Evolutionary conservation across 2,113 vertebrate species (phyloP).

Genomic region (Calidris pugnax): DNA sequence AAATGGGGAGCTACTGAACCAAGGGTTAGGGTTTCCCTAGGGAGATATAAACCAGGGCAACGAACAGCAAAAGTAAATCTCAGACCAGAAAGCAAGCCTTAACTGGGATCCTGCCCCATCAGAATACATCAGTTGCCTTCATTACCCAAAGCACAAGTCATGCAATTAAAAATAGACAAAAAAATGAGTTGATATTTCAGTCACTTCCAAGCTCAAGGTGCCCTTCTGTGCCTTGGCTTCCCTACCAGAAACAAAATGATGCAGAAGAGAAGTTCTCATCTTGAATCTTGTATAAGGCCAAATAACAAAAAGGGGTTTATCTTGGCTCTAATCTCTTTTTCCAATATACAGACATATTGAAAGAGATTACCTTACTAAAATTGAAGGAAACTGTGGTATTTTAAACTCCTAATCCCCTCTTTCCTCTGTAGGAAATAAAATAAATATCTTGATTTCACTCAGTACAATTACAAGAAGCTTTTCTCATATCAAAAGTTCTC

Average conservation of each 20-base stretch:
- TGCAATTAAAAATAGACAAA: neutral
- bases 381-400: neutral
- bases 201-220: neutral
- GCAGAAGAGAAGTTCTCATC: neutral
- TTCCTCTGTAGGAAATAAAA: conserved; percentile 28
- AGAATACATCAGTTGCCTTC: neutral
- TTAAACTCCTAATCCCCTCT: conserved; percentile 39
- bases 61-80: neutral
- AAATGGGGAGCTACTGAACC: neutral
- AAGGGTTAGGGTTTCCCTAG: neutral
- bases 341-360: neutral
- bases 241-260: neutral
- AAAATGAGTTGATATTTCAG: neutral
- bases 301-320: conserved; percentile 7
- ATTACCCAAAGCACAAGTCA: neutral
- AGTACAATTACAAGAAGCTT: neutral
- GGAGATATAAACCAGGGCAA: neutral
- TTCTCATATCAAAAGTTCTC: conserved; percentile 21
- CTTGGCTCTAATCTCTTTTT: neutral
- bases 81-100: neutral
- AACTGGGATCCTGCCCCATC: neutral
- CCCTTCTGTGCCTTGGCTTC: neutral
- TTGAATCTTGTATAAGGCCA: neutral
- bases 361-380: neutral
- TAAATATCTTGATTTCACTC: conserved; percentile 62